A percentile compares a stretch with the other conserved stretches of the same genome.
Conservation (phyloP, 2,888 invertebrate species). For the Tryphoninae sp. region DNA sequence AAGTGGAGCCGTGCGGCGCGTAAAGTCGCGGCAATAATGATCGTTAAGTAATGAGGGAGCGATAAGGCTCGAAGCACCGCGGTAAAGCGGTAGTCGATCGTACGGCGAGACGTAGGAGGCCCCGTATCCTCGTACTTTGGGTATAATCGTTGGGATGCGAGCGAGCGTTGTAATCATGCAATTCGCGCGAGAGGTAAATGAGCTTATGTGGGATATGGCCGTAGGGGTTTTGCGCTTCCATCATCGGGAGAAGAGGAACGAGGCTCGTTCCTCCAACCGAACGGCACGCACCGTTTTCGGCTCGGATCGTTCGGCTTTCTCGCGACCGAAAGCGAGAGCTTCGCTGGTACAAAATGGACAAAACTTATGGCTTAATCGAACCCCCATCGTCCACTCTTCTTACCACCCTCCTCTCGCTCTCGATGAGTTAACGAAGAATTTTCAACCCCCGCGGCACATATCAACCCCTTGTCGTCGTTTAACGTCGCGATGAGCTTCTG, state of each 20-base stretch:
- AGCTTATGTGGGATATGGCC: constrained; percentile 40
- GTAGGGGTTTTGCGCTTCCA: constrained; percentile 42
- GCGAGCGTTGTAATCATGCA: constrained; percentile 63
- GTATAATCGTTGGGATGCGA: constrained; percentile 39
- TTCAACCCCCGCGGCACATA: not conserved
- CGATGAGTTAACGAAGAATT: too few relatives aligned
- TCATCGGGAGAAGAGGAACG: constrained; percentile 21
- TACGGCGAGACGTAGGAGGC: constrained; percentile 7
- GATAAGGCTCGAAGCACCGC: constrained; percentile 53
- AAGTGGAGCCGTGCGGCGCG: constrained; percentile 65
- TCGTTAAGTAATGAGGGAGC: constrained; percentile 76
- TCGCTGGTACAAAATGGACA: too few relatives aligned
- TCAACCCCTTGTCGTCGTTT: constrained; percentile 63
- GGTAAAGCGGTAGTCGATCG: not conserved
- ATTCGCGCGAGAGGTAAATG: constrained; percentile 59
- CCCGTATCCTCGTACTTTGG: constrained; percentile 39
- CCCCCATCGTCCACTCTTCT: too few relatives aligned
- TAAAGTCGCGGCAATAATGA: constrained; percentile 78
- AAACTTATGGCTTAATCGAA: too few relatives aligned
- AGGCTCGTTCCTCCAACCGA: constrained; percentile 23
- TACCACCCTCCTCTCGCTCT: too few relatives aligned
- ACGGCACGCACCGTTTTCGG: constrained; percentile 1
- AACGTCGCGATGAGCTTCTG: constrained; percentile 59
- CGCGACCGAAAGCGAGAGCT: too few relatives aligned
- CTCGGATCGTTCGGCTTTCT: too few relatives aligned